These are phyloP conservation scores for Pteropus rufus DNA, from an alignment of 2,797 vertebrate species.

Conservation along the genomic window DNA sequence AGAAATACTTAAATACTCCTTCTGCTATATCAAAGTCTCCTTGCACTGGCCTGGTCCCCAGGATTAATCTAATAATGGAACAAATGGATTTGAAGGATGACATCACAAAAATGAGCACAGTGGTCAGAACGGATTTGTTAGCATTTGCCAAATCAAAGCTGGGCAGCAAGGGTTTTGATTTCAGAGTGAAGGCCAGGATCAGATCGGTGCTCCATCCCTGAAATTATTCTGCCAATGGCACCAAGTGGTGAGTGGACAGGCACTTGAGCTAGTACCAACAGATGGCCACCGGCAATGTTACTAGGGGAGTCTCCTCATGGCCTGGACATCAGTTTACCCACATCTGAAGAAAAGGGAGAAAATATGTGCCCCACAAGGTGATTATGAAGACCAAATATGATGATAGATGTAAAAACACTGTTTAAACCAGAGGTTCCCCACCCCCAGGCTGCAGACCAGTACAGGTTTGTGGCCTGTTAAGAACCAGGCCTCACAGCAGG, in stretches of 20 bases:
- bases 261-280: background rate
- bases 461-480: too few relatives aligned
- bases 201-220: too few relatives aligned
- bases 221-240: background rate
- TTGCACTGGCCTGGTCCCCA: background rate
- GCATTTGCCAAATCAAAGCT: background rate
- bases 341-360: background rate
- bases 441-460: too few relatives aligned
- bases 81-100: constrained; percentile 31
- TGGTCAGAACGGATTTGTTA: background rate
- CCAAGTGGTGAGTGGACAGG: accelerated
- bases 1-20: background rate
- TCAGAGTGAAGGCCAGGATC: background rate
- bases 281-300: accelerated
- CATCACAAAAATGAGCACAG: background rate
- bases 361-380: background rate
- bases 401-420: background rate
- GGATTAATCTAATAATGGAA: constrained; percentile 21
- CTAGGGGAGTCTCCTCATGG: background rate
- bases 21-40: background rate
- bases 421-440: background rate
- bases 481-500: too few relatives aligned
- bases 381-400: background rate
- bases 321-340: background rate
- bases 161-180: background rate